phyloP scores from a whole-genome alignment of 2,888 invertebrate species.

The Timema podura region DNA sequence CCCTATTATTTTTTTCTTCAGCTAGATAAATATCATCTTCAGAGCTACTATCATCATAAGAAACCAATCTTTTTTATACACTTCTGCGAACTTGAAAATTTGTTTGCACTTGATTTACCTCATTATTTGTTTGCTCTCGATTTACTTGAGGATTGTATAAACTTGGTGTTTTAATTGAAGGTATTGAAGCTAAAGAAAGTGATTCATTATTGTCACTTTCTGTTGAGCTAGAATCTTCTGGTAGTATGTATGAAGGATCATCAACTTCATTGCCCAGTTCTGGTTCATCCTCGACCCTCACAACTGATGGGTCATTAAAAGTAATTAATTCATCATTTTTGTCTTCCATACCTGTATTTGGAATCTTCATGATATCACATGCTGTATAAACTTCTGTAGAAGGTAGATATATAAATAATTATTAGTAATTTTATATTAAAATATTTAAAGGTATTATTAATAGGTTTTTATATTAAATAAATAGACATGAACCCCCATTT shows the following conservation, averaged over 20 bases:
- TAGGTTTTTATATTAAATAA: no score
- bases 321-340: background rate
- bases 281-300: background rate
- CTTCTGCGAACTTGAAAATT: background rate
- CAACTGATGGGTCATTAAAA: background rate
- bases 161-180: background rate
- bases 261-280: background rate
- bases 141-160: background rate
- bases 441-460: no score
- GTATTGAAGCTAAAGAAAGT: background rate
- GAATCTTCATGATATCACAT: background rate
- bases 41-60: constrained; percentile 2
- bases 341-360: background rate
- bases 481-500: no score
- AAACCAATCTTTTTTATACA: background rate
- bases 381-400: background rate
- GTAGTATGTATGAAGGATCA: background rate
- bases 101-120: background rate
- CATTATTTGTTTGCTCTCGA: background rate
- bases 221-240: background rate
- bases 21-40: background rate
- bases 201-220: background rate
- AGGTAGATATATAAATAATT: no score
- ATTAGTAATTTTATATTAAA: no score
- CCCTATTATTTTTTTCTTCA: background rate